phyloP scores from a whole-genome alignment of 2,797 vertebrate species.

The Mormyrus hasselquistii region DNA sequence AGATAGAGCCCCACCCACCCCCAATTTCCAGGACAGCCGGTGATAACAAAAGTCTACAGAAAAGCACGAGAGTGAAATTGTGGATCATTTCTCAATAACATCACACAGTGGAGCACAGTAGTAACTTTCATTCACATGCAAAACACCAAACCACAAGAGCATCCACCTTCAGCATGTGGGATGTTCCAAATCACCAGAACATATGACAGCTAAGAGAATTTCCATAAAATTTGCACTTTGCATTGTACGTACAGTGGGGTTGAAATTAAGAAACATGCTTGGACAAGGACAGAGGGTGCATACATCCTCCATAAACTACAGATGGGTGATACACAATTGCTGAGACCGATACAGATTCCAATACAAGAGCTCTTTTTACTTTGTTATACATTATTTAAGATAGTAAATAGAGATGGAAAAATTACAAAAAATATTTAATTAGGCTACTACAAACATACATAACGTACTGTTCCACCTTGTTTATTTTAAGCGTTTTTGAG shows the following conservation, averaged over 20 bases:
- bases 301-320: background rate
- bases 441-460: too few relatives aligned
- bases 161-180: background rate
- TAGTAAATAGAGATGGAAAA: too few relatives aligned
- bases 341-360: too few relatives aligned
- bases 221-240: background rate
- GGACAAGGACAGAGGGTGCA: background rate
- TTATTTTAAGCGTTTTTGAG: too few relatives aligned
- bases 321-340: too few relatives aligned
- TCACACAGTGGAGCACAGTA: background rate
- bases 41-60: background rate
- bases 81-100: background rate
- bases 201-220: background rate
- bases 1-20: background rate
- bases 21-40: background rate
- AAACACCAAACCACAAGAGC: background rate
- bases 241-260: background rate
- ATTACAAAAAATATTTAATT: too few relatives aligned
- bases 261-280: background rate
- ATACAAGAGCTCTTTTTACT: too few relatives aligned
- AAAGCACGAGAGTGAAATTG: background rate
- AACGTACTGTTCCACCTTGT: too few relatives aligned
- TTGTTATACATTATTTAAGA: too few relatives aligned
- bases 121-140: background rate
- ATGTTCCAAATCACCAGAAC: background rate